Base-by-base conservation (phyloP, 2,888 invertebrate genomes). In the Callyntrura guangdongensis region DNA sequence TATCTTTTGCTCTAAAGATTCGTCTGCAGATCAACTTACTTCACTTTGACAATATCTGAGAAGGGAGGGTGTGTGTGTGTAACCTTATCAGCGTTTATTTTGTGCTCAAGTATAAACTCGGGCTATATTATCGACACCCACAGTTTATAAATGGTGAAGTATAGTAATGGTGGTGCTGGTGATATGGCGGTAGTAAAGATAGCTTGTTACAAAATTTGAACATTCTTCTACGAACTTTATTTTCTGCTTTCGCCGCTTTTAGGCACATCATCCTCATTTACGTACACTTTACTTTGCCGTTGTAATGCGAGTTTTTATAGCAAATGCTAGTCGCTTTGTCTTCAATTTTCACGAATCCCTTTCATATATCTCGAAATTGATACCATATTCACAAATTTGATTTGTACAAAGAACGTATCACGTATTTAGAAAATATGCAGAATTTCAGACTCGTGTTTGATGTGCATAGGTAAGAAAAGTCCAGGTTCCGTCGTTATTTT, bases 1-100 rank as follows among this genome's bases (percentile, higher is more conserved):
- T 49, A 74, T 49, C 27, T 74, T 67, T 74, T 49, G 22, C 45
- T 27, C 22, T 74, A 74, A 4, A 12, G 49, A 11, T 74, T 74
- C 74, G 17, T 17, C 47, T 20, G 49, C 47, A 74, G 74, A 49
- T 74, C 74, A 74, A 74, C 47, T 74, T 74, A 74, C 74, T 22
- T 74, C 22, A 72, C 49, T 49, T 74, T 74, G 74, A 49, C 47
- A 74, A 49, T 49, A 74, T 74, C 74, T 72, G 20, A 8, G 17
- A 45, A 47, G 8, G 17, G 14, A 20, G 72, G 0, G 45, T 45
- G 64, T 25, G 25, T n/a, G n/a, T n/a, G n/a, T n/a, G n/a, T n/a
- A n/a, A n/a, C n/a, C n/a, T n/a, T 72, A 20, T 47, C 5, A 22
- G 74, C 74, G 47, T 49, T 74, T 49, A 49, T 49, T 49, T 74